Evolutionary conservation across 2,113 vertebrate species (phyloP).

Genomic region (Columba janthina): DNA sequence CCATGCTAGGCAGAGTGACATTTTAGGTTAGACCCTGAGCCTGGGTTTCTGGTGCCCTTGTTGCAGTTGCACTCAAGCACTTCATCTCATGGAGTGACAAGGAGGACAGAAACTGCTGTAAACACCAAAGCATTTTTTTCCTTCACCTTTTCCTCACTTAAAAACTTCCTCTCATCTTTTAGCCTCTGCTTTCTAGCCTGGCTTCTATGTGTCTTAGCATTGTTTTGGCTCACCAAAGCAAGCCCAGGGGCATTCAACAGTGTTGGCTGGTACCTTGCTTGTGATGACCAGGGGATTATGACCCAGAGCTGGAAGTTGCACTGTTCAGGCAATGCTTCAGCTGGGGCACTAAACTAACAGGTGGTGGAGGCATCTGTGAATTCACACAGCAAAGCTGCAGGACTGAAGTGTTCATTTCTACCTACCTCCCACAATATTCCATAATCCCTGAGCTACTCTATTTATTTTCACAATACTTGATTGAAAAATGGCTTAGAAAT

Average conservation of each 20-base stretch:
- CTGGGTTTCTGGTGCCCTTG: neutral
- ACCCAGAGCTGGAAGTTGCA: too few relatives aligned
- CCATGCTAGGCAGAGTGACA: accelerated
- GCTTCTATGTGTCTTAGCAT: neutral
- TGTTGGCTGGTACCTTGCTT: neutral
- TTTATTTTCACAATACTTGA: constrained; percentile 55
- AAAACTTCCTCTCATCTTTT: neutral
- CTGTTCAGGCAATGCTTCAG: neutral
- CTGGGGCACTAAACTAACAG: neutral
- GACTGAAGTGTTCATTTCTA: neutral
- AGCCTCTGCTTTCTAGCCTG: neutral
- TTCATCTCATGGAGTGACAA: neutral
- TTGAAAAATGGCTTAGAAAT: constrained; percentile 65
- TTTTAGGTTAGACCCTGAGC: neutral
- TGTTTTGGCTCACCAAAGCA: neutral
- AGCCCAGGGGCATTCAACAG: accelerated
- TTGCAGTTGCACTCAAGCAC: neutral
- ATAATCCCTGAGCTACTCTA: constrained; percentile 30
- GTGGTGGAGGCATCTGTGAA: neutral
- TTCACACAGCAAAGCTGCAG: neutral
- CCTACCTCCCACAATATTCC: neutral
- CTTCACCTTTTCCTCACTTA: neutral
- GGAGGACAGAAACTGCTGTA: neutral
- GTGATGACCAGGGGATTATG: neutral
- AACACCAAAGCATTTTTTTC: neutral